A percentile compares a stretch with the other conserved stretches of the same genome.
Conservation (phyloP, 2,888 invertebrate species). For the Andrena minutula region DNA sequence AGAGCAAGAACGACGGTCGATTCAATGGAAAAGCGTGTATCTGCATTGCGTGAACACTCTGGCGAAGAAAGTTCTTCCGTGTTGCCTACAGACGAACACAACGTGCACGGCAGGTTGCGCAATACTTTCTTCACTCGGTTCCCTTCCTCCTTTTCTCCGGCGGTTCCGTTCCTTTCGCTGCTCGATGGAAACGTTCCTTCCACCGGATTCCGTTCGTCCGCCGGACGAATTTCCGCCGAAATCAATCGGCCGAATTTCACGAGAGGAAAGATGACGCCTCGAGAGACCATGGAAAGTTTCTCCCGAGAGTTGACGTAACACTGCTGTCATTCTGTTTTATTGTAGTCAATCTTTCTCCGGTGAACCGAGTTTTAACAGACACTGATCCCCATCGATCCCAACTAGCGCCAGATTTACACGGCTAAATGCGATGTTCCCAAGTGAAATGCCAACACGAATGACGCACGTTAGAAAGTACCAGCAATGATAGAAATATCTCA, state of each 20-base stretch:
- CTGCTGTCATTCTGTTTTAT: neutral
- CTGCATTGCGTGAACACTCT: constrained; percentile 65
- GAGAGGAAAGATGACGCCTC: neutral
- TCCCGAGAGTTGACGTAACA: neutral
- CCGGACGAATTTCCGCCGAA: neutral
- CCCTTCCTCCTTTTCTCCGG: constrained; percentile 3
- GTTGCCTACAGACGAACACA: constrained; percentile 50
- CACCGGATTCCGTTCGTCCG: neutral
- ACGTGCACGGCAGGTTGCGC: constrained; percentile 58
- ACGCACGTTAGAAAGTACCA: no score
- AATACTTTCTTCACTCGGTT: constrained; percentile 54
- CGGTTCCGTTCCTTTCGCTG: constrained; percentile 5
- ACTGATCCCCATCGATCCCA: no score
- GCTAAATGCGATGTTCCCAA: no score
- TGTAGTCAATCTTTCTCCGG: neutral
- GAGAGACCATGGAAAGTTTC: neutral
- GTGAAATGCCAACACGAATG: no score
- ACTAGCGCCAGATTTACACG: no score
- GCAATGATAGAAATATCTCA: no score
- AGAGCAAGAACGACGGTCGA: neutral
- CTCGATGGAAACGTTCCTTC: neutral
- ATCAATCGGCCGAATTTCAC: constrained; percentile 29
- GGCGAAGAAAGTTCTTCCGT: constrained; percentile 80
- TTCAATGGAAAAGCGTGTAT: constrained; percentile 42
- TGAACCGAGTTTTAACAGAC: no score